Percentiles rank a stretch among this genome's conserved stretches.
Conservation (phyloP, 2,797 vertebrate genomes). For the Crocidura indochinensis region DNA sequence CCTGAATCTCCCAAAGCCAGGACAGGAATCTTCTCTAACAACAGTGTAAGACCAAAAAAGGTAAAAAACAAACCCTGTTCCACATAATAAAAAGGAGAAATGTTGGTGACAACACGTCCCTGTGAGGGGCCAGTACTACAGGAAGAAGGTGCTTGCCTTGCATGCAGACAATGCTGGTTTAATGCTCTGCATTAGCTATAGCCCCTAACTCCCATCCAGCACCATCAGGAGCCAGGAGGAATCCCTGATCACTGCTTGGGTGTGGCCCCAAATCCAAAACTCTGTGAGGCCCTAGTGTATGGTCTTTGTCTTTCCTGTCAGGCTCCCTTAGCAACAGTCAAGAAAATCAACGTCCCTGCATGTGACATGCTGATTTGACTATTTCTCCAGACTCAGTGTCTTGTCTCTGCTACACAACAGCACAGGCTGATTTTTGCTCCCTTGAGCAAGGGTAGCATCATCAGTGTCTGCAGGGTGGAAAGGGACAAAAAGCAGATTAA, state of each 20-base stretch:
- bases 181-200: no score
- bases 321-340: conserved; percentile 55
- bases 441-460: neutral
- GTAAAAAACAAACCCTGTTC: neutral
- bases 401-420: neutral
- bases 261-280: no score
- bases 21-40: neutral
- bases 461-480: neutral
- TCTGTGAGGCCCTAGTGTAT: neutral
- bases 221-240: no score
- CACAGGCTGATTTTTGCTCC: neutral
- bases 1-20: conserved; percentile 20
- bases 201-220: no score
- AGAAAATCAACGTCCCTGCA: neutral
- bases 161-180: no score
- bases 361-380: neutral
- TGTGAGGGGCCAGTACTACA: no score
- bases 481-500: conserved; percentile 10
- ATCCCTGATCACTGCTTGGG: no score
- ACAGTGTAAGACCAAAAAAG: neutral
- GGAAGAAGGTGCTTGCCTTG: no score
- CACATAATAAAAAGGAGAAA: neutral
- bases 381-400: neutral
- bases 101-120: neutral
- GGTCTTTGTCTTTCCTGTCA: conserved; percentile 39